Evolutionary conservation across 2,888 invertebrate species (phyloP).

Genomic region (Antheraea assamensis): DNA sequence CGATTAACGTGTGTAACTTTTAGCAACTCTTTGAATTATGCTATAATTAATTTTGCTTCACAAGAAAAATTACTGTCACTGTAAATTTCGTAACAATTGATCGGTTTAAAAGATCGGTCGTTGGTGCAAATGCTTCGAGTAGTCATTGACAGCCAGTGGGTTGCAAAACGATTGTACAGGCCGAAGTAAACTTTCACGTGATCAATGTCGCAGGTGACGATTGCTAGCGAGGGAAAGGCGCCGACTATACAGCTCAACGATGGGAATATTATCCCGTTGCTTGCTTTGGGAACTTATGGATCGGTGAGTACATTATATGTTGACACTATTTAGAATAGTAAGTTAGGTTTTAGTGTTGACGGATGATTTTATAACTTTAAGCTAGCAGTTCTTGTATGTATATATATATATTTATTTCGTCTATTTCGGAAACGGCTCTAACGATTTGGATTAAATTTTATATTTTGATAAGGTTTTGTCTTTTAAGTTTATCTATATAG

Average conservation of each 20-base stretch:
- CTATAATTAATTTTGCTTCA: not conserved
- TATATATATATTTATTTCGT: no score
- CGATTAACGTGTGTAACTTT: not conserved
- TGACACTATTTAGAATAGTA: not conserved
- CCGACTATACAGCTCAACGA: conserved; percentile 59
- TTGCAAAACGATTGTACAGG: not conserved
- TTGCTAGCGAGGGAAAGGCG: conserved; percentile 30
- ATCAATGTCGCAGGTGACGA: conserved; percentile 22
- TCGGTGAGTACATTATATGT: conserved; percentile 30
- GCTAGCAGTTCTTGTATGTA: no score
- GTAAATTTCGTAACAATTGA: conserved; percentile 4
- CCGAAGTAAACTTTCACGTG: not conserved
- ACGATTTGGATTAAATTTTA: no score
- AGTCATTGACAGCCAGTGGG: not conserved
- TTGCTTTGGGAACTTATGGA: conserved; percentile 63
- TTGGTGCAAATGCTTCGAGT: not conserved
- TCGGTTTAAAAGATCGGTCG: conserved; percentile 5
- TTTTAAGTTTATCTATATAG: no score
- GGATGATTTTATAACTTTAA: no score
- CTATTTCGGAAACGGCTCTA: no score
- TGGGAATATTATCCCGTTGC: conserved; percentile 61
- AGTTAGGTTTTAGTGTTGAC: no score
- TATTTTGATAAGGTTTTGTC: no score
- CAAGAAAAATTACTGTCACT: not conserved
- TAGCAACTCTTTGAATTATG: not conserved